Percentiles rank a stretch among this genome's conserved stretches.
Evolutionary conservation across 2,113 vertebrate species (phyloP).

Genomic region (Lophius piscatorius): DNA sequence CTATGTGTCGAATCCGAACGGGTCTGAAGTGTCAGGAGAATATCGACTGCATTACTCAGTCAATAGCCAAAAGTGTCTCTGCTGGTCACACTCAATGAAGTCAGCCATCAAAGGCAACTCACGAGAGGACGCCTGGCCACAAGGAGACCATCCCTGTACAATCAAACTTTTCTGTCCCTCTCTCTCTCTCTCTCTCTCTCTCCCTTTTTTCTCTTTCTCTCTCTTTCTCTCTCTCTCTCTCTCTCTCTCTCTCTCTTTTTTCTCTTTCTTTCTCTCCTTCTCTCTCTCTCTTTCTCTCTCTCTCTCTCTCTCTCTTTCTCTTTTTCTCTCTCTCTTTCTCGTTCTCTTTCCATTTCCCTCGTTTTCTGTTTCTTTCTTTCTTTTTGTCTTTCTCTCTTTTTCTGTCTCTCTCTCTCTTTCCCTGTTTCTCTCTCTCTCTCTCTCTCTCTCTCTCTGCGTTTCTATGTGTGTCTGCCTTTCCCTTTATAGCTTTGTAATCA

Average conservation of each 20-base stretch:
- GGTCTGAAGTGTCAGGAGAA: constrained; percentile 51
- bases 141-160: constrained; percentile 21
- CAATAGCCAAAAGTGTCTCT: constrained; percentile 40
- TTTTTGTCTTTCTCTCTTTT: constrained; percentile 11
- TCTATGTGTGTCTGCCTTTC: too few relatives aligned
- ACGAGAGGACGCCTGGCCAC: constrained; percentile 32
- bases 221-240: constrained; percentile 16
- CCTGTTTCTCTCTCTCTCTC: constrained; percentile 15
- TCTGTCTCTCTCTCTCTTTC: constrained; percentile 18
- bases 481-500: constrained; percentile 60
- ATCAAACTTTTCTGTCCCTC: constrained; percentile 15
- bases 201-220: too few relatives aligned
- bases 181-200: constrained; percentile 20
- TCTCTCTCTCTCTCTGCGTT: constrained; percentile 16
- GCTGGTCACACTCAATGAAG: constrained; percentile 30
- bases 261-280: too few relatives aligned
- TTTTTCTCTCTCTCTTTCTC: constrained; percentile 13
- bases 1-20: constrained; percentile 19
- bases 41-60: constrained; percentile 68
- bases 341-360: too few relatives aligned
- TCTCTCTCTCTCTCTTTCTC: constrained; percentile 19
- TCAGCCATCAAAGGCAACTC: constrained; percentile 41
- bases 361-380: constrained; percentile 17
- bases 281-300: constrained; percentile 16
- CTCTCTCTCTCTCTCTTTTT: constrained; percentile 18